Base-by-base conservation (phyloP, 2,888 invertebrate genomes). In the Pseudolycoriella hygida region DNA sequence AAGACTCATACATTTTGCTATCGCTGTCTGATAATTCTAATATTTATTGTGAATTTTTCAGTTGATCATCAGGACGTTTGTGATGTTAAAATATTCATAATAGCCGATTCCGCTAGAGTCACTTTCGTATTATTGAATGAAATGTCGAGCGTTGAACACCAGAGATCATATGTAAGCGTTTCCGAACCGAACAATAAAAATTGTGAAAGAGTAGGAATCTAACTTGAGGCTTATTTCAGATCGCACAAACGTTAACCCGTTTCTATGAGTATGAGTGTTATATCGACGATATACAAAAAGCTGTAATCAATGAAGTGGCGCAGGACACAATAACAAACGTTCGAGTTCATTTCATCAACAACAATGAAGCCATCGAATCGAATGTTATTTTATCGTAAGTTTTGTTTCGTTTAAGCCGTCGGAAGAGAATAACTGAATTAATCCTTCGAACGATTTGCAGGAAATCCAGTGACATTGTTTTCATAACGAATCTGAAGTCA, bases 301-400 rank as follows among this genome's bases (percentile, higher is more conserved):
- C 12, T 32, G 61, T 67, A 54, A 49, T 49, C 18, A 52, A 51
- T 43, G 70, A 70, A 40, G 56, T 61, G 10, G 58, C 66, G 2
- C 53, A 58, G 3, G 61, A 61, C 3, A 61, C 65, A 50, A 50
- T 56, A 46, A 72, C 72, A 0, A 67, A 69, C 47, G 67, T 75
- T 41, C 64, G 67, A 42, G 68, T 72, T 14, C 75, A 77, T 57
- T 79, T 77, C 59, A 71, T 77, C 14, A 56, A 68, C 18, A 55
- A 68, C 49, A 58, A 71, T 52, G 55, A 64, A 51, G 73, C 76
- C 1, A 69, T 76, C 12, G 56, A 60, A 10, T 65, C 68, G 1
- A 59, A 61, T 0, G 61, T 60, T 30, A 74, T 78, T 45, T 66
- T 71, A 52, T 56, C 57, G 76, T 54, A 50, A 46, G 25, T 18